A percentile compares a stretch with the other conserved stretches of the same genome.
phyloP scores from a whole-genome alignment of 64 coral and sea anemone species.

The Dendrophyllia cribrosa region DNA sequence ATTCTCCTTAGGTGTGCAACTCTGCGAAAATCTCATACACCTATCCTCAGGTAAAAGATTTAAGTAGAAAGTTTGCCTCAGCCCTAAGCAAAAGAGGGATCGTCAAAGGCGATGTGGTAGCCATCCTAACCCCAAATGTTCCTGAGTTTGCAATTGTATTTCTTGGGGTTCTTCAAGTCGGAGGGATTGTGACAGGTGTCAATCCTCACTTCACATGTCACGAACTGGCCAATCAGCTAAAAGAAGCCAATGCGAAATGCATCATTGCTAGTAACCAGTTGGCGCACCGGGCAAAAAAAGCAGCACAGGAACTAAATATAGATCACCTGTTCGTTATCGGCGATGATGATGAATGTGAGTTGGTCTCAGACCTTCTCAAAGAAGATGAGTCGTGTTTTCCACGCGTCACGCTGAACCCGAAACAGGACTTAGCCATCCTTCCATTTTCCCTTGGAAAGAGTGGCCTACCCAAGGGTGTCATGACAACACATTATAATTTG shows the following conservation, averaged over 20 bases:
- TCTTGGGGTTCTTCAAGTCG: conserved; percentile 54
- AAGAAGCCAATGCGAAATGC: conserved; percentile 60
- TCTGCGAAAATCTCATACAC: conserved; percentile 52
- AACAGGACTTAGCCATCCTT: conserved; percentile 73
- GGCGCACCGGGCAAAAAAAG: conserved; percentile 41
- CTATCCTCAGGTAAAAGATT: conserved; percentile 36
- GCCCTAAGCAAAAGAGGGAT: conserved; percentile 69
- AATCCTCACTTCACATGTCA: conserved; percentile 58
- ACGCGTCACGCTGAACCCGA: conserved; percentile 47
- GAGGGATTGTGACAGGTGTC: conserved; percentile 63
- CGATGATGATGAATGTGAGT: conserved; percentile 47
- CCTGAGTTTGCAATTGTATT: conserved; percentile 70
- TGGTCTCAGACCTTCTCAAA: conserved; percentile 59
- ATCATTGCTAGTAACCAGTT: conserved; percentile 46
- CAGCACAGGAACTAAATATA: conserved; percentile 8
- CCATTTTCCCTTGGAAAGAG: conserved; percentile 74
- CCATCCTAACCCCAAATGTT: conserved; percentile 48
- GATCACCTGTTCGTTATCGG: conserved; percentile 55
- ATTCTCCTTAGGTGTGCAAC: conserved; percentile 43
- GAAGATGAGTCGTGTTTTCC: conserved; percentile 64
- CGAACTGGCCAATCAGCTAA: conserved; percentile 63
- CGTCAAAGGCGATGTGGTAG: conserved; percentile 79
- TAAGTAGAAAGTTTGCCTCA: conserved; percentile 63
- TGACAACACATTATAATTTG: conserved; percentile 84
- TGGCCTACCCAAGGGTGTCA: conserved; percentile 78